Conservation (phyloP, 1,140 invertebrate species). For the Leptinotarsa undecemlineata region DNA sequence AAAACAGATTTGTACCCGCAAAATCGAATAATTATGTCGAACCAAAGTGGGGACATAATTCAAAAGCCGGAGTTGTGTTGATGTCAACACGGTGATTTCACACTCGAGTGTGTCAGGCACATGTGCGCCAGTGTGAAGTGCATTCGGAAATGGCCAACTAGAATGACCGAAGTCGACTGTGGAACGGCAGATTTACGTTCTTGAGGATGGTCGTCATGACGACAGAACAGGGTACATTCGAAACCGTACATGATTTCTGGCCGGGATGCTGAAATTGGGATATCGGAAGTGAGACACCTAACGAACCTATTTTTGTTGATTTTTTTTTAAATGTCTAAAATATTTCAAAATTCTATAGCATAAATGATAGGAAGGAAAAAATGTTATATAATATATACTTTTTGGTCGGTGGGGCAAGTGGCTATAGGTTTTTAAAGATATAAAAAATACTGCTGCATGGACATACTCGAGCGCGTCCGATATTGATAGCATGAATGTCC, state of each 20-base stretch:
- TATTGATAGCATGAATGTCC: no score
- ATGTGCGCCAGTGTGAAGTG: slow-evolving; percentile 19
- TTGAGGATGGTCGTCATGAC: slow-evolving; percentile 26
- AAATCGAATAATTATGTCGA: slow-evolving; percentile 23
- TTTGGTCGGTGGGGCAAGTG: no score
- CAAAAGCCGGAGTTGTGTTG: slow-evolving; percentile 4
- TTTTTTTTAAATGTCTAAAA: no score
- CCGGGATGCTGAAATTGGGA: background rate
- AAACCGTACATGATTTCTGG: slow-evolving; percentile 10
- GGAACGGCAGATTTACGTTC: slow-evolving; percentile 25
- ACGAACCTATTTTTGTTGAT: no score
- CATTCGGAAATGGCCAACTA: slow-evolving; percentile 23
- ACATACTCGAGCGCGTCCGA: no score
- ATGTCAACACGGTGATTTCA: slow-evolving; percentile 18
- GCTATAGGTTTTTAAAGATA: no score
- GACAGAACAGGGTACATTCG: slow-evolving; percentile 4
- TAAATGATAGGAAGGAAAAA: no score
- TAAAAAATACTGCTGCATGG: no score
- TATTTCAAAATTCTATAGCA: no score
- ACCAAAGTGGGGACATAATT: slow-evolving; percentile 20
- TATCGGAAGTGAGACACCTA: no score
- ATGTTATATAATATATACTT: no score
- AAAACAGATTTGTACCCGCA: slow-evolving; percentile 24
- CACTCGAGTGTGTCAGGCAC: slow-evolving; percentile 15
- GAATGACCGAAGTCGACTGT: slow-evolving; percentile 24